These are phyloP conservation scores for Rhinoptilus africanus DNA, from an alignment of 2,113 vertebrate species.

Conservation along the genomic window DNA sequence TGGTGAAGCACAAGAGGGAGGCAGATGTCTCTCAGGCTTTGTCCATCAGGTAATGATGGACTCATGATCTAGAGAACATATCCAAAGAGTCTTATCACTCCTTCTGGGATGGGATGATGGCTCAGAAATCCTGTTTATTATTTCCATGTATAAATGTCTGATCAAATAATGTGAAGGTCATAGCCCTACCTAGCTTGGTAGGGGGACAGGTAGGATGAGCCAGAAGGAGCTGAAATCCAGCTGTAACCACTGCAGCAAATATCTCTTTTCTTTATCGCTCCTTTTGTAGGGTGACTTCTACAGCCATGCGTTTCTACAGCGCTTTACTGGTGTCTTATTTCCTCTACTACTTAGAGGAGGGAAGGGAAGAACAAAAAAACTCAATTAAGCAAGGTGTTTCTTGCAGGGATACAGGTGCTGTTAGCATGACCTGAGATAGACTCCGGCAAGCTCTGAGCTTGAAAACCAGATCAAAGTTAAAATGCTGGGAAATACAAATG, in stretches of 20 bases:
- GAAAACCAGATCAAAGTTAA: constrained; percentile 60
- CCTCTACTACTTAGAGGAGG: background rate
- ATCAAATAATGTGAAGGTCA: background rate
- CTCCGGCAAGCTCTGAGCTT: constrained; percentile 9
- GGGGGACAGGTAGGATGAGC: background rate
- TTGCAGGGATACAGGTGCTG: constrained; percentile 30
- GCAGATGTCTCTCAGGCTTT: background rate
- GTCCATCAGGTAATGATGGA: background rate
- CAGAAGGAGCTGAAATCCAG: background rate
- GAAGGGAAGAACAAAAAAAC: background rate
- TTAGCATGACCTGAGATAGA: constrained; percentile 53
- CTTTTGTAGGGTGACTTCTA: background rate
- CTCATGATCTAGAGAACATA: background rate
- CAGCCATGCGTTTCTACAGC: background rate
- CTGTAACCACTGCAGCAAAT: background rate
- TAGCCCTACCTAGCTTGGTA: background rate
- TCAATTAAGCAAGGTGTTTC: background rate
- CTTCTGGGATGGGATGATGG: fast-evolving
- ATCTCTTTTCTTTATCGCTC: background rate
- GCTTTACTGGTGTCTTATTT: background rate
- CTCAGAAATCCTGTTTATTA: background rate
- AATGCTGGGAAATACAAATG: constrained; percentile 46
- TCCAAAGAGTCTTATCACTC: background rate
- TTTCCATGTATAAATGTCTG: background rate
- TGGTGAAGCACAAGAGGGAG: background rate